phyloP scores from a whole-genome alignment of 2,797 vertebrate genomes.

The Poecilia velifera region DNA sequence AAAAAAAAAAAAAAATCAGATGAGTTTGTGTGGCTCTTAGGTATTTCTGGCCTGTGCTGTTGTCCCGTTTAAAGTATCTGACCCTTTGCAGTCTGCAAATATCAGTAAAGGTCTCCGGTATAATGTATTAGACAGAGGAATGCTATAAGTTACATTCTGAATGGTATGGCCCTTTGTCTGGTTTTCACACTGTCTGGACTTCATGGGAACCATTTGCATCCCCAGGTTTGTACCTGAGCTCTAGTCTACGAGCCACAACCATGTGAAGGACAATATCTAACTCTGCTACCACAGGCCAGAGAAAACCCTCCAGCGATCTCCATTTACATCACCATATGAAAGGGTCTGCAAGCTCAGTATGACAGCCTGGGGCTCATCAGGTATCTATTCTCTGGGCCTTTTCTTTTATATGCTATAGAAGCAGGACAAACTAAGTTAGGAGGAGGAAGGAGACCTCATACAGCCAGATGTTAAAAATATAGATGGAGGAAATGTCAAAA shows the following conservation, averaged over 20 bases:
- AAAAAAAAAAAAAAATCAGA: constrained; percentile 13
- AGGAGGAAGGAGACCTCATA: constrained; percentile 46
- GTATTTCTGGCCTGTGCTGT: constrained; percentile 59
- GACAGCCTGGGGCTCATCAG: constrained; percentile 64
- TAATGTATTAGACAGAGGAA: constrained; percentile 68
- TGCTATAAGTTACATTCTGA: constrained; percentile 66
- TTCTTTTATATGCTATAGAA: constrained; percentile 63
- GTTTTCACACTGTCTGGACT: constrained; percentile 46
- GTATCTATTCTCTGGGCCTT: constrained; percentile 52
- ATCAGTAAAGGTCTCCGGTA: constrained; percentile 60
- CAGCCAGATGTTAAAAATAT: constrained; percentile 65
- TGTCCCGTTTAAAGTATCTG: constrained; percentile 63
- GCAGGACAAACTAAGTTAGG: constrained; percentile 61
- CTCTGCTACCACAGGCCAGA: constrained; percentile 52
- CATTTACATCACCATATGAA: constrained; percentile 76
- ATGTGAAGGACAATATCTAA: constrained; percentile 56
- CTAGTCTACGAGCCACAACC: constrained; percentile 44
- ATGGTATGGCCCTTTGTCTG: constrained; percentile 54
- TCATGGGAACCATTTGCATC: constrained; percentile 63
- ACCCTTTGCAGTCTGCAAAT: constrained; percentile 68
- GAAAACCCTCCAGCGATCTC: constrained; percentile 49
- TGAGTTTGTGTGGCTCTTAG: constrained; percentile 42
- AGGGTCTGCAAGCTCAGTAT: constrained; percentile 73
- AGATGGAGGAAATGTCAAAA: constrained; percentile 62
- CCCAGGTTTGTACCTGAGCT: constrained; percentile 30